These are phyloP conservation scores for Aphidoletes aphidimyza DNA, from an alignment of 2,888 invertebrate genomes.

Conservation along the genomic window DNA sequence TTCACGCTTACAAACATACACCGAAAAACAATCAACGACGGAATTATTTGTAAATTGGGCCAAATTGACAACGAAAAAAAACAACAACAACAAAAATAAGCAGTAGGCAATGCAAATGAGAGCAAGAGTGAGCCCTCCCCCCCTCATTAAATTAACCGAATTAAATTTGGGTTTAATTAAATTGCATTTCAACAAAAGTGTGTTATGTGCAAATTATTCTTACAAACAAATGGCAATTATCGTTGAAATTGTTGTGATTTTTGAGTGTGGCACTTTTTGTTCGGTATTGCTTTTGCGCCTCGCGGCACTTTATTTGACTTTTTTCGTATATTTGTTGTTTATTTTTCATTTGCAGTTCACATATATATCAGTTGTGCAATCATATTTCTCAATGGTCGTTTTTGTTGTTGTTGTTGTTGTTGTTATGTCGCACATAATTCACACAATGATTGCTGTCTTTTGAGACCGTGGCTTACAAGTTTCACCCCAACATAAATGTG, in stretches of 20 bases:
- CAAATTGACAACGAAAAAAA: neutral
- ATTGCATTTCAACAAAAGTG: neutral
- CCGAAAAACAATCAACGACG: neutral
- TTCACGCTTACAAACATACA: neutral
- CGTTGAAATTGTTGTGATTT: constrained; percentile 8
- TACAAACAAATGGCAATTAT: neutral
- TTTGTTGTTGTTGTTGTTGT: no score
- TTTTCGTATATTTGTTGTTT: no score
- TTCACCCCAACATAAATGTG: no score
- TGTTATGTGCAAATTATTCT: neutral
- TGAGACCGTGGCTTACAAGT: no score
- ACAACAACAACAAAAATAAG: no score
- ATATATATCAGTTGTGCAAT: no score
- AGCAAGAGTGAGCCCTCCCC: no score
- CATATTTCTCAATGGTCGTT: neutral
- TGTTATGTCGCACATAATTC: constrained; percentile 17
- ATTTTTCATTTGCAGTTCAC: neutral
- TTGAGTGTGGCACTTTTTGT: no score
- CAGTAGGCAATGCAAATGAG: no score
- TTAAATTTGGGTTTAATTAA: neutral
- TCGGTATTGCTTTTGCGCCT: no score
- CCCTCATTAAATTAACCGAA: neutral
- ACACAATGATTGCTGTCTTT: neutral
- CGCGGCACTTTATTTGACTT: no score
- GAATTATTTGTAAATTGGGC: neutral